phyloP scores from a whole-genome alignment of 2,888 invertebrate species.

The Muschampia plurimacula region DNA sequence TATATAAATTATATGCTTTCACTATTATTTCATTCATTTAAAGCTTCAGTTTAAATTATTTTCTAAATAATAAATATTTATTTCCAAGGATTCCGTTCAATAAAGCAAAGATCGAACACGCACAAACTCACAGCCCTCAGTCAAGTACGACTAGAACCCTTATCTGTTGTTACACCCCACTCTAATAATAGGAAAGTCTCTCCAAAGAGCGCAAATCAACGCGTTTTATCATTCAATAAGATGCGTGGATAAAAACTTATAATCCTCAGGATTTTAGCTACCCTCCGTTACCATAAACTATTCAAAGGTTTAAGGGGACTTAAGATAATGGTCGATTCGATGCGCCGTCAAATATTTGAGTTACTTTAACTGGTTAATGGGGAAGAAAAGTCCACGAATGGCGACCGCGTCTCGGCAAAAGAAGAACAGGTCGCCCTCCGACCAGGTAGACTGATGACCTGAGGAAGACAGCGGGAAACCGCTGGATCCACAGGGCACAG shows the following conservation, averaged over 20 bases:
- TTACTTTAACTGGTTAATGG: no score
- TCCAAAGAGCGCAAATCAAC: not conserved
- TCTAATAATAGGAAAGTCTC: constrained; percentile 10
- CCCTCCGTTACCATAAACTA: not conserved
- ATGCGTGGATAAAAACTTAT: constrained; percentile 17
- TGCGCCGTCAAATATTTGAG: not conserved
- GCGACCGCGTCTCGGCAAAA: no score
- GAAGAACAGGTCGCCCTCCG: no score
- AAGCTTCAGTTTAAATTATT: not conserved
- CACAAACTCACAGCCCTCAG: not conserved
- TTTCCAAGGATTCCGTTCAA: not conserved
- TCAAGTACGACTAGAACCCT: constrained; percentile 1
- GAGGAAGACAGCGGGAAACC: no score
- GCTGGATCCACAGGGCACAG: no score
- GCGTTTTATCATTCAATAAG: constrained; percentile 20
- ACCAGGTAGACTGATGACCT: no score
- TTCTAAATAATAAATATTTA: not conserved
- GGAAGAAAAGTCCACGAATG: no score
- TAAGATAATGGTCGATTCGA: not conserved
- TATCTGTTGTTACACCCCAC: constrained; percentile 1
- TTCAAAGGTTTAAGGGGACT: constrained; percentile 2
- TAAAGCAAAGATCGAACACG: not conserved
- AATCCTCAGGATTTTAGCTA: not conserved
- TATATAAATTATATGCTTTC: no score
- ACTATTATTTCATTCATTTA: no score